Conservation (phyloP, 2,888 invertebrate species). For the Rhingia campestris region DNA sequence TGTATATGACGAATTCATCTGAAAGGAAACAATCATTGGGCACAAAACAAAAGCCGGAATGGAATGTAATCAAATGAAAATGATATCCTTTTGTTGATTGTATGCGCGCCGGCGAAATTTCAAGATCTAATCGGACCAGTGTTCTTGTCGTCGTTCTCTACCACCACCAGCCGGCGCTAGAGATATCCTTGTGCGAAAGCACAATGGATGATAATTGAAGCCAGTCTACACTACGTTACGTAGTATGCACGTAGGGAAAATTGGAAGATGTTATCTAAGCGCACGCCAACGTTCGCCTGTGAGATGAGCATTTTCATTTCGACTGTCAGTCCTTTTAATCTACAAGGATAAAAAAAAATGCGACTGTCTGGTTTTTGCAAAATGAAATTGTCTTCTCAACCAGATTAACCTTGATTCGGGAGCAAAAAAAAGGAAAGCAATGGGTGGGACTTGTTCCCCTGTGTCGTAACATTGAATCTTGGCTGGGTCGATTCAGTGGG, state of each 20-base stretch:
- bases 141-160: conserved; percentile 32
- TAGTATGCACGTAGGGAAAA: conserved; percentile 47
- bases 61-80: conserved; percentile 72
- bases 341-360: conserved; percentile 39
- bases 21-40: conserved; percentile 62
- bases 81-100: conserved; percentile 69
- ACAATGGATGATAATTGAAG: conserved; percentile 61
- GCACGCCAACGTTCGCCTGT: conserved; percentile 15
- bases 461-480: not conserved
- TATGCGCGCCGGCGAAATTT: conserved; percentile 47
- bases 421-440: conserved; percentile 9
- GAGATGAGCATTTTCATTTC: conserved; percentile 60
- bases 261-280: conserved; percentile 65
- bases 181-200: conserved; percentile 11
- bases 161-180: conserved; percentile 8
- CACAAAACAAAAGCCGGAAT: conserved; percentile 63
- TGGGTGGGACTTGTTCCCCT: not conserved
- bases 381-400: conserved; percentile 63
- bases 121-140: conserved; percentile 62
- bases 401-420: conserved; percentile 63
- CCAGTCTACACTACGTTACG: conserved; percentile 30
- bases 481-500: not conserved
- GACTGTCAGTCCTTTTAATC: conserved; percentile 69
- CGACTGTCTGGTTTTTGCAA: conserved; percentile 51
- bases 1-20: conserved; percentile 38